These are phyloP conservation scores for Pectinophora gossypiella DNA, from an alignment of 1,140 invertebrate species.

Conservation along the genomic window DNA sequence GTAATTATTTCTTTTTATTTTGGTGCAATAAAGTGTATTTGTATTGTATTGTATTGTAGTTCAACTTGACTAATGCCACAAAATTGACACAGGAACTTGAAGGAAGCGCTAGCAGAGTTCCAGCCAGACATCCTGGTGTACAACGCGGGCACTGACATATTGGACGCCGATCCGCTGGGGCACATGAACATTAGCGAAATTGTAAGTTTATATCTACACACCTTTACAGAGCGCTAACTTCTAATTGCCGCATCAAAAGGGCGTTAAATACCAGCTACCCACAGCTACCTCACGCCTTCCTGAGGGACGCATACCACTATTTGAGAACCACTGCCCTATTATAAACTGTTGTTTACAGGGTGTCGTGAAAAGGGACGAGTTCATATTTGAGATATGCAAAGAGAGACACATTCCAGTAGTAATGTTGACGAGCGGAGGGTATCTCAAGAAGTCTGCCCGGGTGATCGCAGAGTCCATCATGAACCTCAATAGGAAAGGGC, in stretches of 20 bases:
- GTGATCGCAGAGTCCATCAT: constrained; percentile 90
- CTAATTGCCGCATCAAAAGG: no score
- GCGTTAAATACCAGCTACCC: no score
- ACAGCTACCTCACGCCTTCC: no score
- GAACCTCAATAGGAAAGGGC: constrained; percentile 77
- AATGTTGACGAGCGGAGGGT: constrained; percentile 93
- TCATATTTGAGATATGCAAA: constrained; percentile 85
- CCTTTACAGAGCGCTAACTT: no score
- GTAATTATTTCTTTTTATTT: no score
- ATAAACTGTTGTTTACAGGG: constrained; percentile 81
- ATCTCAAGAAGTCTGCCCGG: constrained; percentile 83
- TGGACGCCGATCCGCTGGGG: constrained; percentile 87
- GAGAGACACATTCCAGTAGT: constrained; percentile 84
- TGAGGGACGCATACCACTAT: no score
- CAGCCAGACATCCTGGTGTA: constrained; percentile 88
- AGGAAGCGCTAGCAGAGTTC: constrained; percentile 83
- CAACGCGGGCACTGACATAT: constrained; percentile 92
- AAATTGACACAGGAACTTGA: constrained; percentile 80
- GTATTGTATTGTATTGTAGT: no score
- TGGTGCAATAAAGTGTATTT: no score
- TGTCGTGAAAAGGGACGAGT: constrained; percentile 87
- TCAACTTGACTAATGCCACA: no score
- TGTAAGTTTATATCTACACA: no score
- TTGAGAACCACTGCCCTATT: no score
- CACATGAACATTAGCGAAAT: constrained; percentile 79